These are phyloP conservation scores for Meghimatium bilineatum DNA, from an alignment of 2,888 invertebrate species.

Conservation along the genomic window DNA sequence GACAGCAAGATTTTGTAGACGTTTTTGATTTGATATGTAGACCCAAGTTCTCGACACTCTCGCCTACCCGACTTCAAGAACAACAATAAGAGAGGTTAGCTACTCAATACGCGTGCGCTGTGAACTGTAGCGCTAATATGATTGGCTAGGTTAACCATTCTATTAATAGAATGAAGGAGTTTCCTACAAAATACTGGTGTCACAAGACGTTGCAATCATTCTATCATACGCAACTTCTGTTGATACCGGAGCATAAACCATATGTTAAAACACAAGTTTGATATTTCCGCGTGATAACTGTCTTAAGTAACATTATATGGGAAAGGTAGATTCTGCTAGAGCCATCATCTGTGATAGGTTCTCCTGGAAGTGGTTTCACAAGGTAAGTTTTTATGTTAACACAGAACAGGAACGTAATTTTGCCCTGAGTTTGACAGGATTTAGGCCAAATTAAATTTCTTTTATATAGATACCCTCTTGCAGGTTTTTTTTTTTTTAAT, in stretches of 20 bases:
- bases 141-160: slow-evolving; percentile 48
- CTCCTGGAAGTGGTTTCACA: background rate
- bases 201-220: slow-evolving; percentile 47
- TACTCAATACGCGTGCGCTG: background rate
- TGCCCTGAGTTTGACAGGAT: no score
- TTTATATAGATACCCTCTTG: no score
- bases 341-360: slow-evolving; percentile 16
- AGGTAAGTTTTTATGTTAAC: slow-evolving; percentile 17
- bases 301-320: slow-evolving; percentile 27
- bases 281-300: background rate
- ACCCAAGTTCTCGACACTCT: background rate
- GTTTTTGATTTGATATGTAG: background rate
- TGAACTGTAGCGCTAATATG: background rate
- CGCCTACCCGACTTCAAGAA: background rate
- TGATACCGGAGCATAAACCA: background rate
- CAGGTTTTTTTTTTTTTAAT: no score
- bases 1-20: background rate
- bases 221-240: slow-evolving; percentile 15
- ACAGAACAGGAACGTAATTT: no score
- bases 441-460: no score
- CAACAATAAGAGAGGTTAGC: background rate
- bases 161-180: slow-evolving; percentile 33
- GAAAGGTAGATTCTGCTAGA: background rate
- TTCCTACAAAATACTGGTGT: slow-evolving; percentile 19
- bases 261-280: background rate